These are phyloP conservation scores for Vannuccia rotundouncinata DNA, from an alignment of 2,888 invertebrate genomes.

Conservation along the genomic window DNA sequence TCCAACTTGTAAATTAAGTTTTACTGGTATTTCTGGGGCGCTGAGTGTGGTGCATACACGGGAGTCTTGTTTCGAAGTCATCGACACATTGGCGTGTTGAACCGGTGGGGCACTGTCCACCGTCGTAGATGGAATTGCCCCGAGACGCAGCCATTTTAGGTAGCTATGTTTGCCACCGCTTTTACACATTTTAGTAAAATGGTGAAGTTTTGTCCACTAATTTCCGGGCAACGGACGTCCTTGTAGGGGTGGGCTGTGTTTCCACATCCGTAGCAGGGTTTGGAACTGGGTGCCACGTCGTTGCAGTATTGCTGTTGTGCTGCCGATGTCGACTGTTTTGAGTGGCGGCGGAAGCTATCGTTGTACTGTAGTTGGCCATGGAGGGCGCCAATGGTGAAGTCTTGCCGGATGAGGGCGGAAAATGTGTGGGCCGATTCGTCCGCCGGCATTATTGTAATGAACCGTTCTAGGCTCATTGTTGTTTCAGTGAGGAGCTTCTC, in stretches of 20 bases:
- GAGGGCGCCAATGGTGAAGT: background rate
- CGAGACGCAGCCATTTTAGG: background rate
- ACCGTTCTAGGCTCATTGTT: background rate
- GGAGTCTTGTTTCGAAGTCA: background rate
- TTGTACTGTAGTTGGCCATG: background rate
- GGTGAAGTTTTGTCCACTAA: background rate
- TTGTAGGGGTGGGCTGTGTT: background rate
- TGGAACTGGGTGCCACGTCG: background rate
- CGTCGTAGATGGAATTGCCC: background rate
- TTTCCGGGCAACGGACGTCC: background rate
- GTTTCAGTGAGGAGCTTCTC: slow-evolving; percentile 28
- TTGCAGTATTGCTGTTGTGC: background rate
- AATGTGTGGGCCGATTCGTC: slow-evolving; percentile 25
- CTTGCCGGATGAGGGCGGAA: background rate
- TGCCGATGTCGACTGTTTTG: background rate
- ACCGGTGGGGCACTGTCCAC: background rate
- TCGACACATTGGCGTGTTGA: background rate
- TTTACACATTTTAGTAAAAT: slow-evolving; percentile 3
- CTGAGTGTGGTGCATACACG: background rate
- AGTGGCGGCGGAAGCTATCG: background rate
- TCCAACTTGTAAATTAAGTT: background rate
- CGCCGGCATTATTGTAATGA: slow-evolving; percentile 27
- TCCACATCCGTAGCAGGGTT: background rate
- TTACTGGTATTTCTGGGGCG: background rate
- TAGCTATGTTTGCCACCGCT: background rate